Evolutionary conservation across 2,888 invertebrate genomes (phyloP), one percentile per base, ranked within the genome.

Genomic region (Sipha maydis): DNA sequence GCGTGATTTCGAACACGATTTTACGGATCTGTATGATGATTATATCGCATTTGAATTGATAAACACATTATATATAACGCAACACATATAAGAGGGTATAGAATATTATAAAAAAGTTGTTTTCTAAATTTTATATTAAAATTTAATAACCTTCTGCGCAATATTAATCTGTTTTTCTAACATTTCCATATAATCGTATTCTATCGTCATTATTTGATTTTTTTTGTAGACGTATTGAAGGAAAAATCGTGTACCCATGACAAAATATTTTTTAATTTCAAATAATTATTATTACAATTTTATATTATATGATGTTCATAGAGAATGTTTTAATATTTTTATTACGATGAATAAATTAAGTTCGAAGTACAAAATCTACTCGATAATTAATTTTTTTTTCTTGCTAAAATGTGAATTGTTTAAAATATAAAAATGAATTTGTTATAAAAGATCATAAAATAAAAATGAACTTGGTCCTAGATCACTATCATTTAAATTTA

Each of bases 291-390:
- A 14, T 61, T 21, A 61, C 56, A 11, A 14, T 2, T 61, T 79
- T 73, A 48, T 48, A 14, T 48, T 48, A 34, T 54, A 54, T 31
- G 19, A 83, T 54, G 73, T 31, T n/a, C 19, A 21, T 34, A 34
- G 0, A 34, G 73, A 83, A 83, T 73, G 73, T 83, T 83, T 83
- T 73, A 83, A 83, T 34, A 54, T 28, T n/a, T 19, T 56, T 34
- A 34, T 34, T 54, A 73, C 34, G 9, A 73, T 34, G n/a, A 41
- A 80, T 14, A 34, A 31, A 25, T 69, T 31, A 31, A 48, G 41
- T 41, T n/a, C 34, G 25, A 1, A 31, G 17, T 71, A 83, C 11
- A 71, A 83, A 71, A 34, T 54, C 31, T 83, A 34, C 17, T 73
- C 3, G 83, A 54, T 73, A 25, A 34, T 25, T 41, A 56, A 48